Evolutionary conservation across 2,113 vertebrate genomes (phyloP).

Genomic region (Eira barbara): DNA sequence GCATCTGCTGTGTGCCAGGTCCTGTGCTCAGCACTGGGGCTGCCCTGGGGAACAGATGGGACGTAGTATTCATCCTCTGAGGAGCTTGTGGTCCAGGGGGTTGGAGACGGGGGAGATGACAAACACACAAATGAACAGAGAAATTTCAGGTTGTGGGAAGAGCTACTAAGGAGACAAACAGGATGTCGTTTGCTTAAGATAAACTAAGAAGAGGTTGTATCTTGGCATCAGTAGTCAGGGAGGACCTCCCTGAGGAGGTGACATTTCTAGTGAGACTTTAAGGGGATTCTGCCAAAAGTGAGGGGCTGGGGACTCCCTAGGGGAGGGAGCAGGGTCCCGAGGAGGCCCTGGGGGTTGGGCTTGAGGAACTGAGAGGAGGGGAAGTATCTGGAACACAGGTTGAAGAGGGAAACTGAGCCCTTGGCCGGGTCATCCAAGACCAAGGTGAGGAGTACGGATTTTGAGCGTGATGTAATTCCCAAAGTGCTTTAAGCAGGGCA

Average conservation of each 20-base stretch:
- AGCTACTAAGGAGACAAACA: neutral
- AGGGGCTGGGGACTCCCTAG: neutral
- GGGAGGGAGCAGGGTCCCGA: rapidly evolving
- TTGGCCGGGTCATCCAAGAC: neutral
- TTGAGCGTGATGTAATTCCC: neutral
- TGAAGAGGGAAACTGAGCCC: neutral
- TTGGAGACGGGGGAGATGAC: neutral
- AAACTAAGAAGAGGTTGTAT: neutral
- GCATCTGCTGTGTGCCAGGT: neutral
- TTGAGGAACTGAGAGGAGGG: neutral
- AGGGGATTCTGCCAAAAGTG: neutral
- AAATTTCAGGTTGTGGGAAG: neutral
- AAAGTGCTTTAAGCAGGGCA: neutral
- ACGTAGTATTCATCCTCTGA: neutral
- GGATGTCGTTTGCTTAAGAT: neutral
- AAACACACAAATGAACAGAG: neutral
- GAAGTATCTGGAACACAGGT: neutral
- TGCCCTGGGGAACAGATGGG: neutral
- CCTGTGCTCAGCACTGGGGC: neutral
- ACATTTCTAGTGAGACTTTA: neutral
- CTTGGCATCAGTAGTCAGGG: neutral
- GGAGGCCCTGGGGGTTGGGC: too few species aligned
- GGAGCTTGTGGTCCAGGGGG: neutral
- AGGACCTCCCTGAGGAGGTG: neutral
- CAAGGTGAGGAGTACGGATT: neutral